Conservation (phyloP, 2,113 vertebrate species). For the Conger conger region DNA sequence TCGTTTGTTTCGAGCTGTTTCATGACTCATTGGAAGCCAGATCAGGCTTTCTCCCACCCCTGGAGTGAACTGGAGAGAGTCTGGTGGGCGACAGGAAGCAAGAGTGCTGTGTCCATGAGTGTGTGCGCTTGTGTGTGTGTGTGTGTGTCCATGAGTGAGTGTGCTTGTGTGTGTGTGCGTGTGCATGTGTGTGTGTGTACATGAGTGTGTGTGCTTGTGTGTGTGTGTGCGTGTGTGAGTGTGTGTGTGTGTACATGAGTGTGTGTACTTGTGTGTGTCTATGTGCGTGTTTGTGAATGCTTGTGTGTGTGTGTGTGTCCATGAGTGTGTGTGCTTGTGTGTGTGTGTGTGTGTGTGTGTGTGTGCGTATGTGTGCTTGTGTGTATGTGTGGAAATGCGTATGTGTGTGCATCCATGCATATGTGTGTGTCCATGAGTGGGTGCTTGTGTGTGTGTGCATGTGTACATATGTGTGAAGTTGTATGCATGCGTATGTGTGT, state of each 20-base stretch:
- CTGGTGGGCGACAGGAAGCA: background rate
- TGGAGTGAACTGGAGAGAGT: constrained; percentile 40
- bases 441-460: too few species aligned
- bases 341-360: background rate
- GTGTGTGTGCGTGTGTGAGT: too few species aligned
- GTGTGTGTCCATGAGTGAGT: background rate
- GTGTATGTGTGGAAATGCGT: too few species aligned
- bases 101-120: background rate
- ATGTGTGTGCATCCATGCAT: too few species aligned
- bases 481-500: background rate
- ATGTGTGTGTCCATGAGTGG: too few species aligned
- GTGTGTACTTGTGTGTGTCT: background rate
- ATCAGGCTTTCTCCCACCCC: constrained; percentile 41
- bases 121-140: background rate
- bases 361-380: background rate
- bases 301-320: too few species aligned
- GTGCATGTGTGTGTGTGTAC: too few species aligned
- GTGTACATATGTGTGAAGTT: too few species aligned
- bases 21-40: constrained; percentile 44
- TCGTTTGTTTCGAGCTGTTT: constrained; percentile 47
- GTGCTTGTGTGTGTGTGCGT: too few species aligned
- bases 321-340: background rate
- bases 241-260: too few species aligned
- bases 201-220: too few species aligned
- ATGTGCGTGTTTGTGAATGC: too few species aligned